Base-by-base conservation (phyloP, 2,797 vertebrate species). In the Rhinatrema bivittatum region DNA sequence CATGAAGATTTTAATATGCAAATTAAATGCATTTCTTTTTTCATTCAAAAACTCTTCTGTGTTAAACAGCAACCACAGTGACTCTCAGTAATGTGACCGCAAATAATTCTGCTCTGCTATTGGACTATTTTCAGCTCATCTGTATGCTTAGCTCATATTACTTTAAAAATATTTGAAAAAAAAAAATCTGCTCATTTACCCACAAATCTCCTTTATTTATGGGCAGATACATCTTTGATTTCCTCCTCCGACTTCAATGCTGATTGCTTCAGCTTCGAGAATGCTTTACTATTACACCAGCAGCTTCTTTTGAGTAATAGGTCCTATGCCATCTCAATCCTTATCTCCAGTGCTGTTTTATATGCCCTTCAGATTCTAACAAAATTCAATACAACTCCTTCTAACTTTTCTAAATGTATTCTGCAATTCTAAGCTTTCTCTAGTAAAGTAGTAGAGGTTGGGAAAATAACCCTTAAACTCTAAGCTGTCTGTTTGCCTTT, bases 311-410 rank as follows among this genome's bases (percentile, higher is more conserved):
- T 39, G 16, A 18, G 2, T 25, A 26, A 15, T 21, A 14, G 23
- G 17, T 12, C 7, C 8, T 27, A 5, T 20, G 9, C 9, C 11
- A 32, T 36, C 7, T 25, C 59, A 48, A 62, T 25, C 14, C 10
- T 51, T 31, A 24, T 26, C 11, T 55, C 3, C 16, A 32, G 20
- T 3, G 20, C 10, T 41, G 30, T 16, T 21, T 29, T 51, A 7
- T 13, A 9, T 9, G 7, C 9, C 13, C 2, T 19, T 34, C 23
- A 16, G 47, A 35, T 3, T 4, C 19, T 16, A 5, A 18, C 9
- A 44, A 20, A 25, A 20, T 20, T 25, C 41, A 40, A 32, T 29
- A 44, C 45, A 57, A 4, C 23, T 32, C 32, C 6, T 42, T 59
- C 31, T 32, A 32, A 43, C 5, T 28, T 14, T 22, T 19, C 30